phyloP scores from a whole-genome alignment of 1,140 invertebrate genomes.

The Sogatella furcifera region DNA sequence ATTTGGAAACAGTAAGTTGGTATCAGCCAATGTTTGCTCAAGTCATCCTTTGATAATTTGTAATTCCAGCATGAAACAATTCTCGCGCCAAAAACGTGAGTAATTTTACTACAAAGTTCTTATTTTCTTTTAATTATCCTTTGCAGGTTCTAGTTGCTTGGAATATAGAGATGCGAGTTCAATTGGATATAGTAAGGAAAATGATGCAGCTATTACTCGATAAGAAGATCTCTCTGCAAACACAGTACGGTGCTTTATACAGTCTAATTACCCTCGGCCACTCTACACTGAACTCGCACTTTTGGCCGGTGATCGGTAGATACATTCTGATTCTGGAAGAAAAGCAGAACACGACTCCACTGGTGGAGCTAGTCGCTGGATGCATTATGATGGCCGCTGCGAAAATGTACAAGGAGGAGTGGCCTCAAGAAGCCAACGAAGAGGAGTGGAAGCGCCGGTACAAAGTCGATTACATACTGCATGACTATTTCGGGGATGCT shows the following conservation, averaged over 20 bases:
- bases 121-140: background rate
- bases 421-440: background rate
- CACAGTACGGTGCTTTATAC: constrained; percentile 19
- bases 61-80: no score
- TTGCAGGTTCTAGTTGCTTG: constrained; percentile 18
- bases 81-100: no score
- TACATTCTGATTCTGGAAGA: constrained; percentile 16
- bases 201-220: constrained; percentile 17
- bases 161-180: constrained; percentile 20
- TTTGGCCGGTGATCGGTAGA: constrained; percentile 20
- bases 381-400: constrained; percentile 13
- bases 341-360: constrained; percentile 5
- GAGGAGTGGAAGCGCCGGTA: constrained; percentile 10
- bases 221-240: constrained; percentile 14
- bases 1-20: no score
- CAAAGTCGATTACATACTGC: constrained; percentile 16
- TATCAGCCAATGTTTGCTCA: no score
- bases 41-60: no score
- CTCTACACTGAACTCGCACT: constrained; percentile 11
- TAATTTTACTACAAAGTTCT: no score
- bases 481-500: constrained; percentile 17
- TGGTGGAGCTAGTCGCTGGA: constrained; percentile 13
- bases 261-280: constrained; percentile 15
- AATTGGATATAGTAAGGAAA: constrained; percentile 17
- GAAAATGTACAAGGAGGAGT: constrained; percentile 11